These are phyloP conservation scores for Sakesphorus luctuosus DNA, from an alignment of 2,113 vertebrate species.

Conservation along the genomic window DNA sequence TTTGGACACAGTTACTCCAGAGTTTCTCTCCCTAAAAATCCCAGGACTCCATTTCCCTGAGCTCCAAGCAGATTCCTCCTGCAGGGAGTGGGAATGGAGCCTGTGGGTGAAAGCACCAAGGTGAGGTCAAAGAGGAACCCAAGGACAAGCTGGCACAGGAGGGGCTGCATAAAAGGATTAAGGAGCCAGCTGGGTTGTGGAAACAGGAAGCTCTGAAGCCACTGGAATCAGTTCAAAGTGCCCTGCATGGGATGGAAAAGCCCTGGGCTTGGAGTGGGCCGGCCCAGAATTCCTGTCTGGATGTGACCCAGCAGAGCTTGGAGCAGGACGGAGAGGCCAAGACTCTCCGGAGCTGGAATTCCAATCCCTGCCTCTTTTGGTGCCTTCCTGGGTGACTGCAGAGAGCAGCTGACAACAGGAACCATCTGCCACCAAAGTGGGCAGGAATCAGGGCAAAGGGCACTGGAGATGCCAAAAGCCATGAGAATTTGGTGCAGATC, in stretches of 20 bases:
- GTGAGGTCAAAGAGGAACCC: background rate
- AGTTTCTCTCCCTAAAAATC: background rate
- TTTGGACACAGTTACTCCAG: accelerated
- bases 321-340: background rate
- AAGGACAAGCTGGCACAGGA: background rate
- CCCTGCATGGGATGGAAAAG: constrained; percentile 11
- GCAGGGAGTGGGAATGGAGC: accelerated
- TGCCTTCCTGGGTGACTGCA: background rate
- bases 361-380: background rate
- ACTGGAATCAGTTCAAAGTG: constrained; percentile 3
- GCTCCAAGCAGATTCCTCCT: background rate
- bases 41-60: background rate
- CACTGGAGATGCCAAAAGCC: background rate
- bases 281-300: background rate
- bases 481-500: background rate
- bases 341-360: background rate
- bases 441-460: background rate
- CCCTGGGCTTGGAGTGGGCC: background rate
- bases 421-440: background rate
- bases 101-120: background rate
- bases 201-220: background rate
- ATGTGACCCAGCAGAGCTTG: background rate
- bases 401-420: accelerated
- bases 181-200: background rate
- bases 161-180: constrained; percentile 38